Evolutionary conservation across 2,797 vertebrate species (phyloP).

Genomic region (Melanotaenia pygmaea): DNA sequence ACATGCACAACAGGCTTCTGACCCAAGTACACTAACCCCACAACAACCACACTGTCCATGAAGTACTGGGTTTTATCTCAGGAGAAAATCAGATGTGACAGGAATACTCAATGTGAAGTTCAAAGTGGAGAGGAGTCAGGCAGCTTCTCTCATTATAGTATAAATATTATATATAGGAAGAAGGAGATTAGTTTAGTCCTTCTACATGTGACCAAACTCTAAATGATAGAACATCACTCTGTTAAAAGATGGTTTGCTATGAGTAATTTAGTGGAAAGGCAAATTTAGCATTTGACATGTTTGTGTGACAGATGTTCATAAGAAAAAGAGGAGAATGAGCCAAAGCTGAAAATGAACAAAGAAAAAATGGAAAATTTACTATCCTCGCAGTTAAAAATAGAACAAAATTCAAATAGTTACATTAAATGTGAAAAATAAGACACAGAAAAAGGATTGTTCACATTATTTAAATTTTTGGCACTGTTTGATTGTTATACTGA

Average conservation of each 20-base stretch:
- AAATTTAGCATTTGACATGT: background rate
- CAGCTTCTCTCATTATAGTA: slow-evolving; percentile 18
- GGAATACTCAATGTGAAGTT: slow-evolving; percentile 63
- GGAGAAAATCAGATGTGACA: slow-evolving; percentile 64
- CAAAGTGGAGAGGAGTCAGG: slow-evolving; percentile 38
- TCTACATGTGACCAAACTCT: slow-evolving; percentile 10
- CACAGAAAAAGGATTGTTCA: background rate
- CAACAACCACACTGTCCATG: slow-evolving; percentile 23
- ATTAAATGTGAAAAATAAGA: no score
- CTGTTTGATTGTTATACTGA: background rate
- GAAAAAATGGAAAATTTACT: background rate
- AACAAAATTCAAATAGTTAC: no score
- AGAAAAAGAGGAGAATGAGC: background rate
- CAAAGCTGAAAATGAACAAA: background rate
- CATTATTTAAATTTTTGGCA: background rate
- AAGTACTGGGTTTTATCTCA: slow-evolving; percentile 29
- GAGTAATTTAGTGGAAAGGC: background rate
- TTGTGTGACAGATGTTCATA: background rate
- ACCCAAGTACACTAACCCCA: slow-evolving; percentile 19
- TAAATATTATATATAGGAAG: slow-evolving; percentile 15
- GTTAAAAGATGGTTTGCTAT: background rate
- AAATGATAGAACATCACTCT: background rate
- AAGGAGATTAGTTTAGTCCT: slow-evolving; percentile 16
- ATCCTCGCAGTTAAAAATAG: no score
- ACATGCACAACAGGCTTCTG: slow-evolving; percentile 36